Base-by-base conservation (phyloP, 1,140 invertebrate genomes). In the Pygmarrhopalites habei region DNA sequence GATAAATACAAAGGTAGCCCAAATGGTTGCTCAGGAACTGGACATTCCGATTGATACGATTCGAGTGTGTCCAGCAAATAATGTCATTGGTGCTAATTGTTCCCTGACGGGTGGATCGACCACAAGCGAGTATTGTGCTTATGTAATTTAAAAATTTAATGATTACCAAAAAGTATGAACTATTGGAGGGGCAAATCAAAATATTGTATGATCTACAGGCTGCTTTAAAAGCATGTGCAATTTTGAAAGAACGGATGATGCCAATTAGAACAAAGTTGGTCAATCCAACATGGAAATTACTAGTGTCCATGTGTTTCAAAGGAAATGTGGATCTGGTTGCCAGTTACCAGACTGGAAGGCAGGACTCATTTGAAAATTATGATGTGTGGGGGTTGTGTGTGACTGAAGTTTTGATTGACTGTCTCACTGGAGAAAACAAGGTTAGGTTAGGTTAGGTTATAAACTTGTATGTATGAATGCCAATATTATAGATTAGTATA, bases 1-100 rank as follows among this genome's bases (percentile, higher is more conserved):
- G 26, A 57, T 39, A n/a, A 39, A 35, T 57, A 57, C 19, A 2
- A 57, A 57, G 14, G 35, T 84, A 15, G 83, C 84, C 23, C 89
- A 92, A 81, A 84, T 87, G 2, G 86, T 82, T 61, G 88, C 88
- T 0, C 80, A 86, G 71, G 81, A 79, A 1, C 73, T 93, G 2
- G 85, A 84, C 7, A 82, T 92, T 43, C 82, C 86, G 19, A 62
- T 91, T 46, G 79, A 84, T 0, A 78, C 82, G 73, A 75, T 91
- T 1, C 79, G 72, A 32, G 78, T 91, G 0, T 86, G 87, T 74
- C 81, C 86, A 25, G 25, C 77, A 29, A 80, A 81, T 44, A 83
- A 75, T 72, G 74, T 86, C 25, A 80, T 79, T 55, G 76, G 83
- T 28, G 81, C 85, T 1, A 88, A 87, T 72, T 76, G 81, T 55